Evolutionary conservation across 2,113 vertebrate genomes (phyloP).

Genomic region (Pica pica): DNA sequence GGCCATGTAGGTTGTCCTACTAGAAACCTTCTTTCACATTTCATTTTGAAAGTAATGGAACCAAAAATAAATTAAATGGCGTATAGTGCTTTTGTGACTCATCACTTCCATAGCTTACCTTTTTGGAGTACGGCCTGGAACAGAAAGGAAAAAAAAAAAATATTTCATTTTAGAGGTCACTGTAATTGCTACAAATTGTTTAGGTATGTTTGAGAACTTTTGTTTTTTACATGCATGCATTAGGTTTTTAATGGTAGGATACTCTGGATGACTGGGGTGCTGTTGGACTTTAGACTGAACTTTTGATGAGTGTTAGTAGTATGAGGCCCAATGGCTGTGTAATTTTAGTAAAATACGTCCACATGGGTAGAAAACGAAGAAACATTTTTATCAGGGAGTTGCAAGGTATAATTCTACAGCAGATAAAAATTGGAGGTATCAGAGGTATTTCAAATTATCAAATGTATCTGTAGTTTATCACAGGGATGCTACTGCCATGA

Average conservation of each 20-base stretch:
- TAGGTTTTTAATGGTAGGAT: background rate
- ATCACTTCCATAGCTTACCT: background rate
- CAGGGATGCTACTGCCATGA: background rate
- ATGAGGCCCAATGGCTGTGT: background rate
- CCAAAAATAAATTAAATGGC: background rate
- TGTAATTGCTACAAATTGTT: background rate
- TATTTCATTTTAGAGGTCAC: background rate
- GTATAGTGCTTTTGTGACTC: background rate
- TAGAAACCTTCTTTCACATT: background rate
- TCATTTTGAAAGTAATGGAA: background rate
- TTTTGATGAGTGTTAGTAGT: background rate
- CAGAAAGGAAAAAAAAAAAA: background rate
- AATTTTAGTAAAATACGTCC: background rate
- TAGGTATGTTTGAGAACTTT: background rate
- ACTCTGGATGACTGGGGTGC: background rate
- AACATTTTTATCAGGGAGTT: background rate
- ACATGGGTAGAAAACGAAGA: background rate
- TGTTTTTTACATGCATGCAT: background rate
- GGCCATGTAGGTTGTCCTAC: background rate
- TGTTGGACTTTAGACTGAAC: background rate
- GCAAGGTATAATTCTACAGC: background rate
- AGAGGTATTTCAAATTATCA: background rate
- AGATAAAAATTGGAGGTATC: background rate
- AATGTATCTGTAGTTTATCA: background rate
- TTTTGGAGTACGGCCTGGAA: background rate